Conservation (phyloP, 2,888 invertebrate genomes). For the Agrotis puta region DNA sequence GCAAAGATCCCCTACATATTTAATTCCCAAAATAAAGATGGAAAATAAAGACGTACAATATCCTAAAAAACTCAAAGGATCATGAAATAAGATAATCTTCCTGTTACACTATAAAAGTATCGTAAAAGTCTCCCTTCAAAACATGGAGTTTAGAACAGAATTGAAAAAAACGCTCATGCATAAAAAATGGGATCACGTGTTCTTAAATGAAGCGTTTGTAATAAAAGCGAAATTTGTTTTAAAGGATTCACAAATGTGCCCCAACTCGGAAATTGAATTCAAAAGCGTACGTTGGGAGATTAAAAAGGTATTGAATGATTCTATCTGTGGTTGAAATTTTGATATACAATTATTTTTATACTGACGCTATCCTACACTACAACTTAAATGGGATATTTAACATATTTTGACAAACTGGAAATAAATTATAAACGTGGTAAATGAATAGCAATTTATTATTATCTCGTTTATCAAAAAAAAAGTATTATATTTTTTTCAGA, state of each 20-base stretch:
- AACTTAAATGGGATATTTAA: too few species aligned
- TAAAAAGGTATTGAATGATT: constrained; percentile 41
- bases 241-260: constrained; percentile 58
- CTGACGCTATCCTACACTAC: too few species aligned
- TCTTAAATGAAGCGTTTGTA: constrained; percentile 57
- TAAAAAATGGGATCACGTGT: constrained; percentile 65
- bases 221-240: constrained; percentile 66
- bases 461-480: too few species aligned
- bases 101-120: constrained; percentile 42
- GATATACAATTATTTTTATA: constrained; percentile 11
- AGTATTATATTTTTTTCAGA: too few species aligned
- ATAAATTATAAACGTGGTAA: too few species aligned
- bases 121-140: constrained; percentile 39
- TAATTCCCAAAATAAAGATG: not conserved
- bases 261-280: constrained; percentile 58
- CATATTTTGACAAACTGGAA: too few species aligned
- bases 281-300: constrained; percentile 52
- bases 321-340: constrained; percentile 22
- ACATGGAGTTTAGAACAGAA: constrained; percentile 54
- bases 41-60: not conserved
- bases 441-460: too few species aligned
- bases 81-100: constrained; percentile 22
- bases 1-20: not conserved
- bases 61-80: not conserved
- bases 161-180: constrained; percentile 67